Base-by-base conservation (phyloP, 2,797 vertebrate genomes). In the Xenentodon cancila region DNA sequence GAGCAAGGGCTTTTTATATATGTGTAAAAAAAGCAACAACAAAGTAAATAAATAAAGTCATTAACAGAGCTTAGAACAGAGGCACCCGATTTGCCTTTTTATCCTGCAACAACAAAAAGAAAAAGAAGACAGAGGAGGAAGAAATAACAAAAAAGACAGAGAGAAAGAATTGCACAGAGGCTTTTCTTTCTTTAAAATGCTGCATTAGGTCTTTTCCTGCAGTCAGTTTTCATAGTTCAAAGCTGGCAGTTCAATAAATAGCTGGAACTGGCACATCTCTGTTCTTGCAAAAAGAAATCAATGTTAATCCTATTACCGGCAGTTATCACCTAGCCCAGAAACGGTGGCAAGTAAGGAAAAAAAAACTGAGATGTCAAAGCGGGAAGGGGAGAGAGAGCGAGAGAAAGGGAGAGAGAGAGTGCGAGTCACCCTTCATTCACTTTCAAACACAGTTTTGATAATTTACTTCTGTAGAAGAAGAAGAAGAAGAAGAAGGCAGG, bases 301-400 rank as follows among this genome's bases (percentile, higher is more conserved):
- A 99, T 99, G 97, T 97, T 99, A 99, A 99, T 99, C 97, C 97
- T 99, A 99, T 99, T 99, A 99, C 96, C 95, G 94, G 96, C 96
- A 97, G 96, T 98, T 99, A 99, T 99, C 97, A 98, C 97, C 97
- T 97, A 96, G 95, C 96, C 97, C 97, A 99, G 97, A 98, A 97
- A 98, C 95, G 95, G 91, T 93, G 84, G 96, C 96, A 96, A 96
- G 92, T 91, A 88, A 91, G 92, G 46, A 73, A 93, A 94, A 93
- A 94, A 94, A 79, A 95, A 96, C 95, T 93, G 95, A 97, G 96
- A 97, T 97, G 96, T 97, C 96, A 97, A 97, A 97, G 94, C 94
- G 89, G 94, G 93, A 88, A 90, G 84, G 87, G 88, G 92, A 92
- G 92, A 91, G 91, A 88, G 91, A 81, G 92, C 85, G 88, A 88